Percentiles rank a stretch among this genome's conserved stretches.
Evolutionary conservation across 2,888 invertebrate species (phyloP).

Genomic region (Nephrotoma appendiculata): DNA sequence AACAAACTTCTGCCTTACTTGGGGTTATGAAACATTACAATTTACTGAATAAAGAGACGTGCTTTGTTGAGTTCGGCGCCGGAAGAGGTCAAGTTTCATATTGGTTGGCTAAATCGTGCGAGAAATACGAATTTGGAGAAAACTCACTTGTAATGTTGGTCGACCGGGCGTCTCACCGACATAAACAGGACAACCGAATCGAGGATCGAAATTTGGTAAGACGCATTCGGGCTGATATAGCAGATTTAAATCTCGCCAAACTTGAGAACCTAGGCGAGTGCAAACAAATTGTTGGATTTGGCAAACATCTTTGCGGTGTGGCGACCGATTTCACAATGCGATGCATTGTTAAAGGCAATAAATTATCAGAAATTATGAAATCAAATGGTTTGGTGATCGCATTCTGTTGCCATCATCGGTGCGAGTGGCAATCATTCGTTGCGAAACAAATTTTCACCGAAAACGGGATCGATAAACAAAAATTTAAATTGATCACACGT

Average conservation of each 20-base stretch:
- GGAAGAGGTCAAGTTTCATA: conserved; percentile 78
- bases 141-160: conserved; percentile 50
- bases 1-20: conserved; percentile 64
- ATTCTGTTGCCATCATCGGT: conserved; percentile 84
- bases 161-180: conserved; percentile 67
- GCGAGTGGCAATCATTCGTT: conserved; percentile 53
- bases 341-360: conserved; percentile 39
- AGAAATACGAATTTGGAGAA: conserved; percentile 19
- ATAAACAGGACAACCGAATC: conserved; percentile 60
- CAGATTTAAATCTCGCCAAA: conserved; percentile 51
- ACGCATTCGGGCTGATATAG: conserved; percentile 67
- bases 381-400: conserved; percentile 56
- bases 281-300: conserved; percentile 51
- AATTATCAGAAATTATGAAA: conserved; percentile 12
- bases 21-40: conserved; percentile 47
- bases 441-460: conserved; percentile 46
- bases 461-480: conserved; percentile 40
- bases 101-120: conserved; percentile 51
- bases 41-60: conserved; percentile 44
- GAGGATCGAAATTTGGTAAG: conserved; percentile 35
- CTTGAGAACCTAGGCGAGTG: conserved; percentile 32
- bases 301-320: conserved; percentile 81
- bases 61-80: conserved; percentile 78
- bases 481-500: conserved; percentile 62
- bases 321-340: conserved; percentile 71